Conservation (phyloP, 1,140 invertebrate species). For the Trichonephila clavipes region DNA sequence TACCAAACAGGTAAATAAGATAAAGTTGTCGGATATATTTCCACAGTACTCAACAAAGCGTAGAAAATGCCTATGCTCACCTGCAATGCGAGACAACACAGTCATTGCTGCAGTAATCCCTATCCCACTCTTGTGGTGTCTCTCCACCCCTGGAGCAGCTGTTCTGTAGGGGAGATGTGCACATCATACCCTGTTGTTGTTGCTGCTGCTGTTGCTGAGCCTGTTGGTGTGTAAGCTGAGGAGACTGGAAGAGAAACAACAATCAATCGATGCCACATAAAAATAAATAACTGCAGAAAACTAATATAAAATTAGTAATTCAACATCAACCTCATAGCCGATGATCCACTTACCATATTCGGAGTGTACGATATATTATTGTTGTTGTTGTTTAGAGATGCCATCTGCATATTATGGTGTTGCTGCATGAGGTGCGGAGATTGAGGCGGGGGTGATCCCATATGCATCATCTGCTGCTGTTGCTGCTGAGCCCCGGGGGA, state of each 20-base stretch:
- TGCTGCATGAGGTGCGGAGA: slow-evolving; percentile 62
- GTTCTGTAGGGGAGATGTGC: slow-evolving; percentile 63
- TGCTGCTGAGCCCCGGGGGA: slow-evolving; percentile 40
- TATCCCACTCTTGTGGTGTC: slow-evolving; percentile 61
- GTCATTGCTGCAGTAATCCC: slow-evolving; percentile 69
- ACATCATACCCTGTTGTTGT: slow-evolving; percentile 70
- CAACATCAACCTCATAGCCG: background rate
- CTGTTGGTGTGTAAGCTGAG: slow-evolving; percentile 32
- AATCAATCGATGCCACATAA: background rate
- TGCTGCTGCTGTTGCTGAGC: slow-evolving; percentile 33
- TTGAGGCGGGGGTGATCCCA: slow-evolving; percentile 47
- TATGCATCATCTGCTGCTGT: slow-evolving; percentile 68
- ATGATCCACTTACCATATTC: slow-evolving; percentile 49
- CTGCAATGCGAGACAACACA: slow-evolving; percentile 76
- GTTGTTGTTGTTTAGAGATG: slow-evolving; percentile 61
- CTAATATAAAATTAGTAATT: background rate
- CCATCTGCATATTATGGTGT: slow-evolving; percentile 56
- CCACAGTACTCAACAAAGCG: background rate
- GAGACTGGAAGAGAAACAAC: background rate
- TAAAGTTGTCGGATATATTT: no score
- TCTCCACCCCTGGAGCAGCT: slow-evolving; percentile 1
- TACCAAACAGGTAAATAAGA: no score
- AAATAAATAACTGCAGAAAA: no score
- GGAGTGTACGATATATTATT: slow-evolving; percentile 55
- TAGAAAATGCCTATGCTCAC: background rate